Evolutionary conservation across 2,888 invertebrate species (phyloP).

Genomic region (Trachelus iudaicus): DNA sequence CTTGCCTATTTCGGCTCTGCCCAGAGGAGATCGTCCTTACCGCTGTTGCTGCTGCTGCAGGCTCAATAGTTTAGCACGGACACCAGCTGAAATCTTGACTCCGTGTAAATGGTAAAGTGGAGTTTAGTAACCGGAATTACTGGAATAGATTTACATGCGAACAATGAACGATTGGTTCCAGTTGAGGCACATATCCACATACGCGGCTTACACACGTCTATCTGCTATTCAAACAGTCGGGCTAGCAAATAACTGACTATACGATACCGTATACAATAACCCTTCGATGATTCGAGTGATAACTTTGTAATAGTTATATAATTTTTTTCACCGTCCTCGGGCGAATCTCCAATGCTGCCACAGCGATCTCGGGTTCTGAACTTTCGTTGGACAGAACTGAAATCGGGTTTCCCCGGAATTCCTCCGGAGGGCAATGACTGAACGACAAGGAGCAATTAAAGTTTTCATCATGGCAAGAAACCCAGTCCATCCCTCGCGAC

Average conservation of each 20-base stretch:
- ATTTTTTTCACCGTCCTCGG: background rate
- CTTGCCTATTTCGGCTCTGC: background rate
- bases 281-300: background rate
- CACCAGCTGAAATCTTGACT: background rate
- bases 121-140: conserved; percentile 1
- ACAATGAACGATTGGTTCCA: conserved; percentile 25
- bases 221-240: background rate
- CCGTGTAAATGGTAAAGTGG: background rate
- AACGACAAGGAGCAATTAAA: background rate
- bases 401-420: background rate
- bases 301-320: background rate
- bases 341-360: background rate
- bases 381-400: background rate
- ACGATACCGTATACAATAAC: background rate
- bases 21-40: background rate
- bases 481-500: background rate
- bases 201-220: background rate
- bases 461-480: background rate
- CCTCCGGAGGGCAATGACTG: background rate
- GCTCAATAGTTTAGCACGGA: background rate
- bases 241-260: background rate
- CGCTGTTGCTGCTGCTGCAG: background rate
- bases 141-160: conserved; percentile 15
- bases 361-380: background rate
- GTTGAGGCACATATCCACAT: background rate